Base-by-base conservation (phyloP, 1,140 invertebrate genomes). In the Cydia amplana region DNA sequence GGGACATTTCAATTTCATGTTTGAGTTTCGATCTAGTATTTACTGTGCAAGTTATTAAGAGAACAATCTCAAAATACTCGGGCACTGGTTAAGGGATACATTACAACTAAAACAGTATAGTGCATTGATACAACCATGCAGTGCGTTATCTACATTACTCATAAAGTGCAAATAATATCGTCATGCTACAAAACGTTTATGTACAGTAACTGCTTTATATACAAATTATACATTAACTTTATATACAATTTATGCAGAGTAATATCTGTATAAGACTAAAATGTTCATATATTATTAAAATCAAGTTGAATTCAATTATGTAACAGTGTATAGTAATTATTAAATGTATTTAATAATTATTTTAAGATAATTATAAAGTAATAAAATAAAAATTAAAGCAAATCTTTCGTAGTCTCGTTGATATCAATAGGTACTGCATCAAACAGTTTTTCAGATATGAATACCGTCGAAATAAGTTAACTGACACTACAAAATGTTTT, bases 1-100 rank as follows among this genome's bases (percentile, higher is more conserved):
- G 16, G 20, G 25, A 49, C 20, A 40, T 40, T 74, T 51, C 76
- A 85, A 85, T 86, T 86, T 84, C 82, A 76, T 80, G 85, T 87
- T 87, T 85, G 82, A 85, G 84, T 72, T 51, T 72, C 74, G 36
- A 73, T 82, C 79, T 77, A 81, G 77, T 78, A 70, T 55, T 51
- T 73, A 73, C 20, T 60, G 46, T 70, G 28, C 18, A 40, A 40
- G 32, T 70, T 36, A 43, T 70, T 70, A 70, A 70, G 23, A n/a
- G 65, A 40, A 36, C 5, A 10, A 18, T 32, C 14, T 65, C 25
- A 25, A 70, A 18, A 32, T 40, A 70, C n/a, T 18, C 32, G 28
- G 65, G 28, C 65, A 43, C 28, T 70, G 28, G 65, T 70, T 70
- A 70, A 70, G 10, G 28, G 32, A 10, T 67, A 36, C 18, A 40